Base-by-base conservation (phyloP, 2,797 vertebrate species). In the Morelia viridis region DNA sequence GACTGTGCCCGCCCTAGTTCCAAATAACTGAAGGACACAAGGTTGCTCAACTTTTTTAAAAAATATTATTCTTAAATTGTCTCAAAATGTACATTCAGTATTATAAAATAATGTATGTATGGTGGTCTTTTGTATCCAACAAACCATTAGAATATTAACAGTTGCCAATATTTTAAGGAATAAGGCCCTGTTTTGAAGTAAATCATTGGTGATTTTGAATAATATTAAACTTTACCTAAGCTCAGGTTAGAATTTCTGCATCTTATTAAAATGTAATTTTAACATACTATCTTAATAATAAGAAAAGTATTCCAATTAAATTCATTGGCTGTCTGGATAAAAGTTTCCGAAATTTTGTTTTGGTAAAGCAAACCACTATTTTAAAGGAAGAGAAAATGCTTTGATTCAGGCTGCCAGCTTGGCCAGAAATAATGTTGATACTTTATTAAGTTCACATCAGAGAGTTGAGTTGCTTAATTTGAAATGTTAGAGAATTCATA, bases 341-440 rank as follows among this genome's bases (percentile, higher is more conserved):
- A 56, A 41, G 7, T 93, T 31, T 85, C 91, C 89, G 86, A 93
- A 58, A 11, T 85, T 92, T 19, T 31, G 10, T 1, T n/a, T 92
- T 84, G 93, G 71, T 31, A 91, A 61, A 91, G 31, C 22, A 92
- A 91, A 28, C 10, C 3, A 76, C 64, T n/a, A 1, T 91, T 68
- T 71, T 24, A 68, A 4, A 10, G 35, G 58, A 46, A 7, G 19
- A 46, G 35, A 10, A 71, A 92, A n/a, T 7, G 22, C 1, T 10
- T 94, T 68, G 0, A 19, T 89, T 93, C 1, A 5, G 88, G 19
- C 92, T 95, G 5, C 0, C 19, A 89, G 5, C 62, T 88, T 93
- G 92, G 10, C 8, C 1, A 1, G 53, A 76, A 90, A 11, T 76
- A 88, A 92, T 94, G 28, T 90, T 0, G 0, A 80, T 91, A 24